Evolutionary conservation across 1,140 invertebrate genomes (phyloP).

Genomic region (Trissolcus basalis): DNA sequence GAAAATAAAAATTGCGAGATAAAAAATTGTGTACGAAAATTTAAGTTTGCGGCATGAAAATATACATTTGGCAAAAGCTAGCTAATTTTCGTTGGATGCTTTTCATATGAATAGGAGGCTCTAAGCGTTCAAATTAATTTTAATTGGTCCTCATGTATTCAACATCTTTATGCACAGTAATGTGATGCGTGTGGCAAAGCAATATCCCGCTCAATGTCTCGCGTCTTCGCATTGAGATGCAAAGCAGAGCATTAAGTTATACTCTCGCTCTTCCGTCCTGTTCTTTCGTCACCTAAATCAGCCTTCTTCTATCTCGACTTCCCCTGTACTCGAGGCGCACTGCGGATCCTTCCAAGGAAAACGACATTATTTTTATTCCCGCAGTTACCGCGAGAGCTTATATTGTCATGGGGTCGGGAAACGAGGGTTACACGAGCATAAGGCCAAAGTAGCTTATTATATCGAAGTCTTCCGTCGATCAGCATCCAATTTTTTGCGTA

Average conservation of each 20-base stretch:
- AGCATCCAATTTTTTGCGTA: constrained; percentile 45
- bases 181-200: constrained; percentile 16
- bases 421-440: constrained; percentile 56
- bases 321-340: constrained; percentile 36
- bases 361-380: constrained; percentile 60
- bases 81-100: background rate
- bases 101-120: too few species aligned
- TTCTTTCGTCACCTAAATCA: constrained; percentile 61
- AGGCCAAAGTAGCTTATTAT: constrained; percentile 61
- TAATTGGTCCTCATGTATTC: constrained; percentile 15
- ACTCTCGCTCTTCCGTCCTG: constrained; percentile 43
- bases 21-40: too few species aligned
- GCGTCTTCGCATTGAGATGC: constrained; percentile 67
- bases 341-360: constrained; percentile 49
- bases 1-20: too few species aligned
- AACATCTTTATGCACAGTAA: constrained; percentile 9
- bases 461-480: constrained; percentile 52
- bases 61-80: background rate
- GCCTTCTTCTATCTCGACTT: constrained; percentile 41
- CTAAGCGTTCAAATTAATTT: constrained; percentile 1
- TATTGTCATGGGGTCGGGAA: constrained; percentile 45
- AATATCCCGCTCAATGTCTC: constrained; percentile 65
- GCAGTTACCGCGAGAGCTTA: constrained; percentile 57
- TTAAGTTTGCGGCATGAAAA: too few species aligned
- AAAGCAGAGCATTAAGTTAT: constrained; percentile 72